Evolutionary conservation across 2,797 vertebrate species (phyloP).

Genomic region (Tinamus major): DNA sequence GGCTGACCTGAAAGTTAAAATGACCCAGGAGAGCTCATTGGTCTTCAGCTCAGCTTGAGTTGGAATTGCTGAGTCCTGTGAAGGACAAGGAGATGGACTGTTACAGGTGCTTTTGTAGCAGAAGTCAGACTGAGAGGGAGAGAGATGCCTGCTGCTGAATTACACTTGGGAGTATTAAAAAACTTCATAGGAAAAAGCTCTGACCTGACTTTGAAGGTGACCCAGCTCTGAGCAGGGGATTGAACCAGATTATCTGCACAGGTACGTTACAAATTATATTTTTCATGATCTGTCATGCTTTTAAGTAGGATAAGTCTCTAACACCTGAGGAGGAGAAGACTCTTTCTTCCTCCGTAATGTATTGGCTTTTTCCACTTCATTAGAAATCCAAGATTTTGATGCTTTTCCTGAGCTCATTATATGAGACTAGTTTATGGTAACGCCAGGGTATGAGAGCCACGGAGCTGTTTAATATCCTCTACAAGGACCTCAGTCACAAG

Average conservation of each 20-base stretch:
- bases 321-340: neutral
- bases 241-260: neutral
- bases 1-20: neutral
- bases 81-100: neutral
- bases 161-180: neutral
- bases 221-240: neutral
- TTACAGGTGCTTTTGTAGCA: neutral
- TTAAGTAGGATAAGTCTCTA: neutral
- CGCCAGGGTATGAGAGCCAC: neutral
- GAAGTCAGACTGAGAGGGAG: neutral
- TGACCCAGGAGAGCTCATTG: neutral
- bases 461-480: neutral
- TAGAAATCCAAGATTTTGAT: neutral
- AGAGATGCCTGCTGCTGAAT: neutral
- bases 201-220: neutral
- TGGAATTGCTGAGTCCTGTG: neutral
- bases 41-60: neutral
- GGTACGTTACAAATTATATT: neutral
- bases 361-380: neutral
- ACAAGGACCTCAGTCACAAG: neutral
- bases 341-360: neutral
- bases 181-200: neutral
- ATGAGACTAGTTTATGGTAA: neutral
- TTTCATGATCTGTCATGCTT: neutral
- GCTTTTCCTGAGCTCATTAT: neutral